These are phyloP conservation scores for Oligia fasciuncula DNA, from an alignment of 2,888 invertebrate genomes.

Conservation along the genomic window DNA sequence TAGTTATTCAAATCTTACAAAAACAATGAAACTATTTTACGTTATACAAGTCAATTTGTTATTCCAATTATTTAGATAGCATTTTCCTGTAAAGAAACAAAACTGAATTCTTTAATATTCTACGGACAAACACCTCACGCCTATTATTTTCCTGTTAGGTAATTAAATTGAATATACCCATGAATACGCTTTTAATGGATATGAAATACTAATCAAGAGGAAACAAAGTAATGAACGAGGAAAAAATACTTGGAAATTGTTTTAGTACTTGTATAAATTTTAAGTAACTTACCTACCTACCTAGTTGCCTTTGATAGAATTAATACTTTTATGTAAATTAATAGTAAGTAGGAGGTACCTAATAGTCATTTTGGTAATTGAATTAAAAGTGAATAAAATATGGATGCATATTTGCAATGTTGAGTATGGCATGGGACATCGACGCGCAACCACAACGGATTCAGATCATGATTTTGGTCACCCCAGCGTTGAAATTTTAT, in stretches of 20 bases:
- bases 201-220: conserved; percentile 2
- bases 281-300: no score
- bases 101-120: not conserved
- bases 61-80: conserved; percentile 1
- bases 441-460: no score
- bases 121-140: not conserved
- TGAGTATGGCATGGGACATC: not conserved
- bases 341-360: not conserved
- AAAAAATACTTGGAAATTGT: conserved; percentile 21
- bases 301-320: not conserved
- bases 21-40: not conserved
- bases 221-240: not conserved
- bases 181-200: conserved; percentile 2
- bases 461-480: no score
- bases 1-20: not conserved
- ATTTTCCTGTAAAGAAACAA: conserved; percentile 1
- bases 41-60: not conserved
- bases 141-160: conserved; percentile 25
- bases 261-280: not conserved
- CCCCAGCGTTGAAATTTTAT: no score
- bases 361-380: not conserved
- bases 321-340: conserved; percentile 24
- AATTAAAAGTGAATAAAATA: not conserved
- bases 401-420: not conserved
- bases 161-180: conserved; percentile 18